Evolutionary conservation across 53 echinoderm and acorn worm species (phyloP), one percentile per base, ranked within the genome.

Genomic region (Henricia sp.): DNA sequence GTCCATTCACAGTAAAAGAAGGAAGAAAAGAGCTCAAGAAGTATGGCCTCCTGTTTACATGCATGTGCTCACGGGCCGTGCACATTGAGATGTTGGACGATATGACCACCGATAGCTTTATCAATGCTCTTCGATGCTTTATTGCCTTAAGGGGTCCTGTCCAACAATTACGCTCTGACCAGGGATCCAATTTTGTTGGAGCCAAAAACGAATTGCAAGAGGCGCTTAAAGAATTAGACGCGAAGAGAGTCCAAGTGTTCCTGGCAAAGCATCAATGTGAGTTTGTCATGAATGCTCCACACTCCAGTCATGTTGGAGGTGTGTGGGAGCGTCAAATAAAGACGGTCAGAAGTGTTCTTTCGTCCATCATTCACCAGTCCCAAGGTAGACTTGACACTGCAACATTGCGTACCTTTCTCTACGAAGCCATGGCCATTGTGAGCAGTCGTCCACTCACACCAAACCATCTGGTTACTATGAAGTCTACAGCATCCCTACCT

Each of bases 311-410:
- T 56, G 87, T 88, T 88, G 88, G 84, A 4, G 88, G 92, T 4
- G 51, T 83, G 0, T 93, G 90, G 93, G 93, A 91, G 41, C 71
- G 90, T 0, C 87, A 87, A 44, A 93, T 90, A 1, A 63, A 87
- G 13, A 83, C 90, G 1, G 78, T 90, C n/a, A 87, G 87, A 30
- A 65, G 50, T 69, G 76, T 87, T 0, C 77, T 93, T 27, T 77
- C 67, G 24, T 33, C 75, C 26, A 39, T 93, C 36, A 68, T 93
- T 32, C 39, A 62, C 12, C 70, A 92, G 42, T 21, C 44, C 32
- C 75, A 66, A 28, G 52, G 38, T 34, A 86, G 86, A 41, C 76
- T 87, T 19, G 56, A 93, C 83, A 90, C 82, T 44, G 83, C 90
- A 24, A 59, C 87, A 9, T 65, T 93, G 40, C 52, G 90, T 12